Percentiles rank a stretch among this genome's conserved stretches.
These are phyloP conservation scores for Chaetodon trifascialis DNA, from an alignment of 2,113 vertebrate species.

Conservation along the genomic window DNA sequence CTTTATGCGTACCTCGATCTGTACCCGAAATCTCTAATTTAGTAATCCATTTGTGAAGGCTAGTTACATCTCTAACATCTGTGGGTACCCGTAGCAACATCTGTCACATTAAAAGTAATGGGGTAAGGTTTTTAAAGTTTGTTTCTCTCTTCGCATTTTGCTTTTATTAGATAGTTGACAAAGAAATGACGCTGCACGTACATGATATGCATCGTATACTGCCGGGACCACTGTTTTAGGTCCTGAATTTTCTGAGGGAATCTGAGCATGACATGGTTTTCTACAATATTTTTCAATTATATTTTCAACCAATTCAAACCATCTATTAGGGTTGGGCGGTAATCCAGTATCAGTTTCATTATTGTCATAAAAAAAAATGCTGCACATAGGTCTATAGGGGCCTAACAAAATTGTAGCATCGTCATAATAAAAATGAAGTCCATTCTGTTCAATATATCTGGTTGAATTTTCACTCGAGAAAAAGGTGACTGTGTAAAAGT, in stretches of 20 bases:
- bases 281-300: not conserved
- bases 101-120: constrained; percentile 67
- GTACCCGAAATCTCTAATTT: constrained; percentile 17
- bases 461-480: too few relatives aligned
- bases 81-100: constrained; percentile 54
- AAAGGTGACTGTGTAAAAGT: too few relatives aligned
- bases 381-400: too few relatives aligned
- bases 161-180: constrained; percentile 39
- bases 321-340: too few relatives aligned
- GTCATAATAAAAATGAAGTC: too few relatives aligned
- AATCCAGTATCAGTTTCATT: too few relatives aligned
- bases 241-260: not conserved
- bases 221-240: constrained; percentile 2
- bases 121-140: constrained; percentile 34
- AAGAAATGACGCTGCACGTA: constrained; percentile 28
- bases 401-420: too few relatives aligned
- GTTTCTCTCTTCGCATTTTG: constrained; percentile 37
- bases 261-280: not conserved
- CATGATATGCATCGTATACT: constrained; percentile 9
- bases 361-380: too few relatives aligned
- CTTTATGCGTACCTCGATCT: constrained; percentile 42
- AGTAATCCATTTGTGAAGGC: constrained; percentile 33
- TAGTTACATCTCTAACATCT: constrained; percentile 40
- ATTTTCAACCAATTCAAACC: not conserved
- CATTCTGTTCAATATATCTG: too few relatives aligned